phyloP scores from a whole-genome alignment of 2,888 invertebrate species.

The Sympetrum striolatum region DNA sequence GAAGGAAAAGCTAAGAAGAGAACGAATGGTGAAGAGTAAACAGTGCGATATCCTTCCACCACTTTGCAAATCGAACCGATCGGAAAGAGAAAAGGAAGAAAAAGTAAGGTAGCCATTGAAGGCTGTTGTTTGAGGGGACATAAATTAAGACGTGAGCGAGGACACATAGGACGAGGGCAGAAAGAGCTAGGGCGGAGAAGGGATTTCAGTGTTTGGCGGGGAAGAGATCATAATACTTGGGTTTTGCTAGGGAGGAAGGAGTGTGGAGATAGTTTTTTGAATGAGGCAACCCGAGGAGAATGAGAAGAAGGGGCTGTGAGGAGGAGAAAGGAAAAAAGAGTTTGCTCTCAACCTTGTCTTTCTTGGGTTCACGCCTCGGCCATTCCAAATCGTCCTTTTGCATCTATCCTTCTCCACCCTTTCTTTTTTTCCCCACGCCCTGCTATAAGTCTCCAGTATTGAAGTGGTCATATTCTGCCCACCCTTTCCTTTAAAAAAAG shows the following conservation, averaged over 20 bases:
- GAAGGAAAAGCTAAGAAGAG: neutral
- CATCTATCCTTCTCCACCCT: neutral
- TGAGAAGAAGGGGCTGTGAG: neutral
- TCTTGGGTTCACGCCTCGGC: neutral
- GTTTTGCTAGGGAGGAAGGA: neutral
- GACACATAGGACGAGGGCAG: neutral
- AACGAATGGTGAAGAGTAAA: neutral
- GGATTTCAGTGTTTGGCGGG: neutral
- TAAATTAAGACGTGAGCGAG: constrained; percentile 22
- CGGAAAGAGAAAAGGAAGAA: neutral
- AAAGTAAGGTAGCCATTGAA: neutral
- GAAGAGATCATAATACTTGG: neutral
- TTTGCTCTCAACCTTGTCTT: neutral
- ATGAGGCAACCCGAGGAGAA: neutral
- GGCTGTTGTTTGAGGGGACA: neutral
- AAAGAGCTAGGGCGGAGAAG: neutral
- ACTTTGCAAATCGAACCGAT: neutral
- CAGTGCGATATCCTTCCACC: neutral
- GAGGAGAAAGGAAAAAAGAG: neutral
- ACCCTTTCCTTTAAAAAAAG: neutral
- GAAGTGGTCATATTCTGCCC: neutral
- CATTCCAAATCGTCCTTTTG: neutral
- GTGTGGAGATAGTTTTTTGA: neutral
- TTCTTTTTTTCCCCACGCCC: neutral
- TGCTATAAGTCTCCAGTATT: neutral